Percentiles rank a stretch among this genome's conserved stretches.
These are phyloP conservation scores for Percina caprodes DNA, from an alignment of 2,113 vertebrate genomes.

Conservation along the genomic window DNA sequence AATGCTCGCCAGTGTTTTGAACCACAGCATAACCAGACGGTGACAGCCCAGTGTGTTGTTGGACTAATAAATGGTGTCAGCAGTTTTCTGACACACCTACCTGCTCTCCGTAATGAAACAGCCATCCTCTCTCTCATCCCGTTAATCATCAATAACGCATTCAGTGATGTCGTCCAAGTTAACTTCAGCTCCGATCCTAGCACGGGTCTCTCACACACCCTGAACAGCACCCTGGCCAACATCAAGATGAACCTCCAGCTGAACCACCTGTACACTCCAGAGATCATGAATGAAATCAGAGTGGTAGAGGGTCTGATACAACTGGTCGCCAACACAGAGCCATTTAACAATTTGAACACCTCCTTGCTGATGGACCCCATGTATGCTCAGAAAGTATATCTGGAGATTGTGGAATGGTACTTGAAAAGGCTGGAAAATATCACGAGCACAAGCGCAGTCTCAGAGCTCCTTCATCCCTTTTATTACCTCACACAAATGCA, in stretches of 20 bases:
- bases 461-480: slow-evolving; percentile 65
- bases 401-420: slow-evolving; percentile 78
- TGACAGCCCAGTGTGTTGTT: slow-evolving; percentile 64
- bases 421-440: slow-evolving; percentile 74
- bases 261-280: slow-evolving; percentile 60
- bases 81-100: slow-evolving; percentile 62
- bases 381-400: slow-evolving; percentile 55
- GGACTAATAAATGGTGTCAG: slow-evolving; percentile 61
- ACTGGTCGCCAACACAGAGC: slow-evolving; percentile 48
- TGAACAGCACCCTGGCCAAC: slow-evolving; percentile 63
- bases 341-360: slow-evolving; percentile 55
- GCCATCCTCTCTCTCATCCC: slow-evolving; percentile 65
- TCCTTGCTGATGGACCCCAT: slow-evolving; percentile 43
- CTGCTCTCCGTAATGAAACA: slow-evolving; percentile 55
- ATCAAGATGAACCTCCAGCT: slow-evolving; percentile 72
- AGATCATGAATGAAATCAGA: slow-evolving; percentile 74
- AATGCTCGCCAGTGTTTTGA: slow-evolving; percentile 70
- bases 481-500: slow-evolving; percentile 73
- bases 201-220: slow-evolving; percentile 21
- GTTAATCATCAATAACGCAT: slow-evolving; percentile 48
- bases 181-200: slow-evolving; percentile 44
- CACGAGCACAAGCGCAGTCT: slow-evolving; percentile 63
- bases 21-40: slow-evolving; percentile 16
- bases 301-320: slow-evolving; percentile 76
- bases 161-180: slow-evolving; percentile 38